Evolutionary conservation across 2,797 vertebrate genomes (phyloP).

Genomic region (Micromesistius poutassou): DNA sequence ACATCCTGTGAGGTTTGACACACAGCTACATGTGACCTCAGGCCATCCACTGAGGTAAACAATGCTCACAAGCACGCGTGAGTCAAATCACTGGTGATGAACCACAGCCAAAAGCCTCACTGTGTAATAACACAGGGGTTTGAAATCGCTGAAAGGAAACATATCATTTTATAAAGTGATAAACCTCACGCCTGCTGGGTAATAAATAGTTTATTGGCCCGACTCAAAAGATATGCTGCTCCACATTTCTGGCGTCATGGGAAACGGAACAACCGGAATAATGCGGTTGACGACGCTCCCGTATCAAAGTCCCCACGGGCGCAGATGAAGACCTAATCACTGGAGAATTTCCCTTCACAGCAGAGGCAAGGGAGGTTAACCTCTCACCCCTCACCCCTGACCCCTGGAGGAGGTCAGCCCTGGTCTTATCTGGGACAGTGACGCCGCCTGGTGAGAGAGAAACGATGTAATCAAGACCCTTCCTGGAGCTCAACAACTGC

Average conservation of each 20-base stretch:
- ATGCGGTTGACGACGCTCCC: background rate
- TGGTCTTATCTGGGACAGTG: slow-evolving; percentile 10
- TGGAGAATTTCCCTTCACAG: slow-evolving; percentile 48
- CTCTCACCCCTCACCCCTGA: slow-evolving; percentile 40
- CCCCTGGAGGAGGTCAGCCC: slow-evolving; percentile 13
- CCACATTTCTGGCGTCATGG: background rate
- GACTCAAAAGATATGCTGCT: background rate
- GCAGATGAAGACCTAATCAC: slow-evolving; percentile 17
- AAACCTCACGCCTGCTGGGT: background rate
- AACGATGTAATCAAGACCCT: slow-evolving; percentile 25
- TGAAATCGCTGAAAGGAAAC: background rate
- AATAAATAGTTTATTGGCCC: background rate
- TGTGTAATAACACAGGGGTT: background rate
- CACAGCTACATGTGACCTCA: background rate
- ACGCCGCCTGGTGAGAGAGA: background rate
- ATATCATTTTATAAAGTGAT: background rate
- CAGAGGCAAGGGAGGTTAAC: slow-evolving; percentile 25
- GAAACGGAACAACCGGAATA: background rate
- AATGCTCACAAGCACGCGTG: background rate
- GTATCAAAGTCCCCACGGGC: slow-evolving; percentile 20
- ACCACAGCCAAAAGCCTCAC: background rate
- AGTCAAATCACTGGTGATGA: background rate
- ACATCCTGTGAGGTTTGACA: background rate
- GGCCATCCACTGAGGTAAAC: background rate
- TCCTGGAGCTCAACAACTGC: slow-evolving; percentile 5